Percentiles rank a stretch among this genome's conserved stretches.
These are phyloP conservation scores for Drosophila chauvacae DNA, from an alignment of 1,140 invertebrate genomes.

Conservation along the genomic window DNA sequence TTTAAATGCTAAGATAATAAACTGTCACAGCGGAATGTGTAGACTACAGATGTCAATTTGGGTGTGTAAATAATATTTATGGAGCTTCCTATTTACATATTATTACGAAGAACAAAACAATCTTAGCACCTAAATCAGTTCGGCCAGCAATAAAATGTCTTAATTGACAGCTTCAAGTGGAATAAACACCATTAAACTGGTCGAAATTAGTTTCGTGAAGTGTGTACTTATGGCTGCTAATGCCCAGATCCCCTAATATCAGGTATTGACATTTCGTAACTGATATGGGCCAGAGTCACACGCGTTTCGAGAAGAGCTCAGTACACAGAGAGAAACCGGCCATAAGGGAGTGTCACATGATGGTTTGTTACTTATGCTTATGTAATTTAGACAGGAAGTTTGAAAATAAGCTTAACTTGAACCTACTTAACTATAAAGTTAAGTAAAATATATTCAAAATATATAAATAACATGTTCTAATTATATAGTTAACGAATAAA, in stretches of 20 bases:
- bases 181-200: slow-evolving; percentile 44
- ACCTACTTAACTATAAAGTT: no score
- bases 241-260: slow-evolving; percentile 42
- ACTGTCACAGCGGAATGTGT: slow-evolving; percentile 5
- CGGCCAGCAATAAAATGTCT: slow-evolving; percentile 36
- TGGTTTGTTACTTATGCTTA: no score
- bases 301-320: slow-evolving; percentile 9
- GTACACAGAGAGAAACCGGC: not conserved
- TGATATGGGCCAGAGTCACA: slow-evolving; percentile 32
- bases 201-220: slow-evolving; percentile 52
- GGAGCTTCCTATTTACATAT: slow-evolving; percentile 20
- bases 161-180: slow-evolving; percentile 59
- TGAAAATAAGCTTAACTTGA: no score
- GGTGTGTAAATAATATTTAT: slow-evolving; percentile 21
- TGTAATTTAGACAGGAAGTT: not conserved
- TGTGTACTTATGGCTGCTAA: slow-evolving; percentile 57
- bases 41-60: slow-evolving; percentile 13
- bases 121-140: slow-evolving; percentile 40
- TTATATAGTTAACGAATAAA: no score
- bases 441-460: no score
- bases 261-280: slow-evolving; percentile 51
- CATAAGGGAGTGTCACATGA: not conserved
- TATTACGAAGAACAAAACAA: not conserved
- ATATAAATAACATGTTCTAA: no score
- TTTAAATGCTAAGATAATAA: slow-evolving; percentile 16